Conservation (phyloP, 2,888 invertebrate genomes). For the Pyrgus malvae region DNA sequence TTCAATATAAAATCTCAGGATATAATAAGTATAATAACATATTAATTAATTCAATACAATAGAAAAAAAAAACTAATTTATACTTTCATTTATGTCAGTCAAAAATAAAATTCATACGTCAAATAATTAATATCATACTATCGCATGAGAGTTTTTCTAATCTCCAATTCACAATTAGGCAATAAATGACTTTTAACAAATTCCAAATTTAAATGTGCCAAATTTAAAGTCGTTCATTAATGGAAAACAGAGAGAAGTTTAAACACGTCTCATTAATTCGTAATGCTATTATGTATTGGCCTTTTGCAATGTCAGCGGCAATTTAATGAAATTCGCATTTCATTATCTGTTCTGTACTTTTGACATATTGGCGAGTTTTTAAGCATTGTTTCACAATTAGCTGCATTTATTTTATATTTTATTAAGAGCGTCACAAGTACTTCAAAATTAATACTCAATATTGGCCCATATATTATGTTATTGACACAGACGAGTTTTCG, state of each 20-base stretch:
- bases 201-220: conserved; percentile 42
- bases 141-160: too few species aligned
- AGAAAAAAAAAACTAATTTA: too few species aligned
- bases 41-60: too few species aligned
- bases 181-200: conserved; percentile 24
- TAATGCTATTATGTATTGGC: conserved; percentile 51
- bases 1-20: too few species aligned
- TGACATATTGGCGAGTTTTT: conserved; percentile 35
- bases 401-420: conserved; percentile 10
- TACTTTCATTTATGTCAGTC: too few species aligned
- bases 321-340: conserved; percentile 42
- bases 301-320: conserved; percentile 43
- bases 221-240: conserved; percentile 58
- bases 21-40: too few species aligned
- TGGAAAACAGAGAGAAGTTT: conserved; percentile 52
- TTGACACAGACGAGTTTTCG: neutral
- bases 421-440: neutral
- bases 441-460: neutral
- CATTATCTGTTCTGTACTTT: conserved; percentile 39
- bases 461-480: neutral
- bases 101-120: neutral
- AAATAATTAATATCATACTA: too few species aligned
- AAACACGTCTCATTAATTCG: conserved; percentile 53
- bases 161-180: too few species aligned
- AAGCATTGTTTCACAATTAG: conserved; percentile 26